Conservation (phyloP, 1,140 invertebrate species). For the Eumeta japonica region DNA sequence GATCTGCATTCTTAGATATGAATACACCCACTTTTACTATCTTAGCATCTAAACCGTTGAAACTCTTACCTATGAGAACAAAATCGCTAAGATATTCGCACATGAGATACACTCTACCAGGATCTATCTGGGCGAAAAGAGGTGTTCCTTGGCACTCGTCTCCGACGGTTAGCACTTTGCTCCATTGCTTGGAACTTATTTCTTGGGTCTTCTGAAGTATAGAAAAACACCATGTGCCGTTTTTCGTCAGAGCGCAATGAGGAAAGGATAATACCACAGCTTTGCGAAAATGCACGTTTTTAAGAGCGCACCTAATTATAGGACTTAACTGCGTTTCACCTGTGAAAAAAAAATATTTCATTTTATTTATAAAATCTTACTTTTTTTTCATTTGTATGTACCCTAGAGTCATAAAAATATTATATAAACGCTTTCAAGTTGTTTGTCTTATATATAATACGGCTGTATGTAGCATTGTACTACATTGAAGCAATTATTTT, state of each 20-base stretch:
- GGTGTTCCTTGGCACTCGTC: constrained; percentile 94
- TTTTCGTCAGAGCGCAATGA: constrained; percentile 73
- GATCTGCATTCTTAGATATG: constrained; percentile 66
- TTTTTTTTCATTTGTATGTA: no score
- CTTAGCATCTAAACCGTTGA: constrained; percentile 67
- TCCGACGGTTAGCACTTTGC: constrained; percentile 82
- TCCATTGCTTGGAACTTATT: constrained; percentile 61
- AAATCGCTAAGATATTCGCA: constrained; percentile 85
- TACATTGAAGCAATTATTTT: no score
- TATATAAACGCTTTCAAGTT: no score
- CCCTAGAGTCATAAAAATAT: no score
- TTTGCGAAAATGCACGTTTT: constrained; percentile 77
- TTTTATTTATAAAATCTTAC: no score
- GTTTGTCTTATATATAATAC: no score
- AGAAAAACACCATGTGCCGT: constrained; percentile 81
- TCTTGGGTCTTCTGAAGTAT: constrained; percentile 67
- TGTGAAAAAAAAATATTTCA: constrained; percentile 22
- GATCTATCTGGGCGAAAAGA: constrained; percentile 88
- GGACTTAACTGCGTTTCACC: constrained; percentile 82
- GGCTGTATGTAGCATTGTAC: no score
- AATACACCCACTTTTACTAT: constrained; percentile 83
- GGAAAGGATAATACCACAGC: constrained; percentile 87
- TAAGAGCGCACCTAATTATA: constrained; percentile 82
- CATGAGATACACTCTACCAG: constrained; percentile 82
- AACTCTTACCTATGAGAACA: constrained; percentile 79